Percentiles rank a stretch among this genome's conserved stretches.
phyloP scores from a whole-genome alignment of 2,113 vertebrate genomes.

The Campylomormyrus numenius region DNA sequence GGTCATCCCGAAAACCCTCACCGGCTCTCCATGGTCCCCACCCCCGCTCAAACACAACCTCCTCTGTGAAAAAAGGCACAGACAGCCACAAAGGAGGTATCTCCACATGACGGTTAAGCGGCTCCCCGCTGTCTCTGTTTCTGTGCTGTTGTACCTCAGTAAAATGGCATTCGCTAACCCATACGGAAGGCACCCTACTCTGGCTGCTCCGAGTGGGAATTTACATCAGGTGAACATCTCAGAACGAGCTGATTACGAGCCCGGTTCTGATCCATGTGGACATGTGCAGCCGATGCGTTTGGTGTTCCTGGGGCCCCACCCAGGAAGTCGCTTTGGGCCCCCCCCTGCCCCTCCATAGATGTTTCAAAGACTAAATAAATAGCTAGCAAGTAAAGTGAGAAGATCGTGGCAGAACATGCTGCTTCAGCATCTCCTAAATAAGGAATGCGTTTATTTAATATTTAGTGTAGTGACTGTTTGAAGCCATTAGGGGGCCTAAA shows the following conservation, averaged over 20 bases:
- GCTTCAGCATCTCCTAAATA: not conserved
- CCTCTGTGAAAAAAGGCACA: not conserved
- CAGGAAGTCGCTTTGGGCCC: not conserved
- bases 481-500: not conserved
- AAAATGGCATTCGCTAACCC: not conserved
- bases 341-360: not conserved
- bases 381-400: not conserved
- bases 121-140: not conserved
- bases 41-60: not conserved
- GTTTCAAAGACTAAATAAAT: not conserved
- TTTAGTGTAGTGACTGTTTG: not conserved
- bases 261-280: not conserved
- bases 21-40: not conserved
- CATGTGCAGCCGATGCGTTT: not conserved
- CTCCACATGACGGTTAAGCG: not conserved
- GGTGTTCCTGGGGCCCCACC: not conserved
- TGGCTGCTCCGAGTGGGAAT: not conserved
- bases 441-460: not conserved
- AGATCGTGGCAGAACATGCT: not conserved
- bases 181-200: not conserved
- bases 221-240: not conserved
- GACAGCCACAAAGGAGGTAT: not conserved
- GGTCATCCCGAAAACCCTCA: no score
- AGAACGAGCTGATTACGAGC: not conserved
- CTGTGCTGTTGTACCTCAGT: not conserved